These are phyloP conservation scores for Astur gentilis DNA, from an alignment of 2,113 vertebrate genomes.

Conservation along the genomic window DNA sequence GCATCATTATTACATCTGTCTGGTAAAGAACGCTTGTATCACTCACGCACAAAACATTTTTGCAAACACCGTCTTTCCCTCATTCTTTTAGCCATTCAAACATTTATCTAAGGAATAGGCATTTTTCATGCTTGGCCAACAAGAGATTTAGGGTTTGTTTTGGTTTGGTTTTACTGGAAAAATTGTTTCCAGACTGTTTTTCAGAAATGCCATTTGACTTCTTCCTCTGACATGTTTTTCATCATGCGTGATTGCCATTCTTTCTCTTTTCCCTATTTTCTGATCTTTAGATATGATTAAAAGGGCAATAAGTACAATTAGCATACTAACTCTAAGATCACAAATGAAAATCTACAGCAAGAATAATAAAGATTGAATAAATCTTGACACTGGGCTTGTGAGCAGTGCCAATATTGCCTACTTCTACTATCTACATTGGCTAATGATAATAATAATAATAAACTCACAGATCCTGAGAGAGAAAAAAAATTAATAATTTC, in stretches of 20 bases:
- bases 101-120: conserved; percentile 14
- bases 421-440: not conserved
- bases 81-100: conserved; percentile 16
- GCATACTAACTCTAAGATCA: not conserved
- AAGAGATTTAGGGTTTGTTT: not conserved
- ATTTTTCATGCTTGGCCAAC: not conserved
- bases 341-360: not conserved
- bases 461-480: not conserved
- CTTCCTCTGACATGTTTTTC: not conserved
- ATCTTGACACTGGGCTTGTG: not conserved
- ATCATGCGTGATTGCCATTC: not conserved
- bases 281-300: not conserved
- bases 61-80: not conserved
- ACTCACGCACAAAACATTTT: not conserved
- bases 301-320: not conserved
- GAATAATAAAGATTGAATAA: not conserved
- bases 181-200: not conserved
- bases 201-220: not conserved
- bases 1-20: not conserved
- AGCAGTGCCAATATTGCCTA: not conserved
- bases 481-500: not conserved
- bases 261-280: not conserved
- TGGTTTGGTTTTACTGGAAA: not conserved
- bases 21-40: not conserved
- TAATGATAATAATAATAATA: not conserved